Conservation (phyloP, 2,113 vertebrate genomes). For the Larimichthys crocea region DNA sequence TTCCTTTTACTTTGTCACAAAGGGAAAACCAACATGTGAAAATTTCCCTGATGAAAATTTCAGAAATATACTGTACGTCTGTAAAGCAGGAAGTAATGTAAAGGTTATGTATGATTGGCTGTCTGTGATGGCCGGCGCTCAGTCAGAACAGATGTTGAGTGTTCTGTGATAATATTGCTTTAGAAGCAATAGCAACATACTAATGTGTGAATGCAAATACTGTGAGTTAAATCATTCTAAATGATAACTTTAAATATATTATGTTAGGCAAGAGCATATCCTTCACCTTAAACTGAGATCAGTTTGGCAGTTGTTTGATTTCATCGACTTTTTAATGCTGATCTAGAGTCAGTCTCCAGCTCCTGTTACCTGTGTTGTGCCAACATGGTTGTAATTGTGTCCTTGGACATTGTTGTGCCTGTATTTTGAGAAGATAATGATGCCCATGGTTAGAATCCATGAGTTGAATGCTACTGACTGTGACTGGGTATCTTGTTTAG, state of each 20-base stretch:
- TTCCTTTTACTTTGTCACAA: slow-evolving; percentile 15
- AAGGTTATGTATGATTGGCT: neutral
- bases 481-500: slow-evolving; percentile 29
- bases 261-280: slow-evolving; percentile 6
- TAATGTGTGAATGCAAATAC: slow-evolving; percentile 53
- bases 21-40: slow-evolving; percentile 4
- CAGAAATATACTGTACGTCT: neutral
- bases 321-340: neutral
- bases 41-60: slow-evolving; percentile 7
- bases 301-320: slow-evolving; percentile 14
- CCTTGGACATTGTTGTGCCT: slow-evolving; percentile 53
- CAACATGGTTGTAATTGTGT: slow-evolving; percentile 52
- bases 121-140: slow-evolving; percentile 29
- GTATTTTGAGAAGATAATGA: slow-evolving; percentile 58
- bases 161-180: slow-evolving; percentile 34
- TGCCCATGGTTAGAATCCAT: slow-evolving; percentile 35
- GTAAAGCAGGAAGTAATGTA: slow-evolving; percentile 35
- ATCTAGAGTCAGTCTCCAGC: slow-evolving; percentile 26
- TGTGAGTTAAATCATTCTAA: slow-evolving; percentile 59
- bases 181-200: slow-evolving; percentile 8
- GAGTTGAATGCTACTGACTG: slow-evolving; percentile 74
- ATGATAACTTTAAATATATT: slow-evolving; percentile 20
- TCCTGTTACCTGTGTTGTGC: slow-evolving; percentile 45
- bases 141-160: slow-evolving; percentile 3
- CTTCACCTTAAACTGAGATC: slow-evolving; percentile 20